Base-by-base conservation (phyloP, 2,888 invertebrate genomes). In the Lepidocyrtoides sp. region DNA sequence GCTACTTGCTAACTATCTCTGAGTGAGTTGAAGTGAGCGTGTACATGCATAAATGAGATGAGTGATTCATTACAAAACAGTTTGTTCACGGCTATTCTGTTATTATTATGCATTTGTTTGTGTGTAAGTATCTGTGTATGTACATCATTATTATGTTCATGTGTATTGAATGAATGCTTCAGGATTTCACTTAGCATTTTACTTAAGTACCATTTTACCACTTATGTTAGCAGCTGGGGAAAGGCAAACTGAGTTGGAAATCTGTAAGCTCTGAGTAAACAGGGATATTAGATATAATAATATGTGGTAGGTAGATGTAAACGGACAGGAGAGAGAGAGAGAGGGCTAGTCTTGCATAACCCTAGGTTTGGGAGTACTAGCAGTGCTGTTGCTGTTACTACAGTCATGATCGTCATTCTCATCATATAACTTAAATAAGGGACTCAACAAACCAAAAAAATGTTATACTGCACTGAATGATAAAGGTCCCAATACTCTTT, bases 61-160 rank as follows among this genome's bases (percentile, higher is more conserved):
- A 82, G 82, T 63, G 60, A 82, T 82, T 82, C 82, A 82, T 82
- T 44, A 54, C 20, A 48, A 44, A 82, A 82, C 44, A 41, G 82
- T 82, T 82, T 72, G 69, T 41, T 41, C 36, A 72, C 41, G 14
- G 29, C 51, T 57, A 4, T 63, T 63, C 63, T 63, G 14, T 29
- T n/a, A 8, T 44, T 44, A 2, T 51, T 51, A 20, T 57, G 57
- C 57, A 20, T n/a, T 57, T 57, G 57, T 57, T 29, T 63, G 63
- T 63, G 63, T 23, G 57, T 7, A 36, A 36, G 36, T 36, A 36
- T 36, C 36, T 36, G 36, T 36, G 7, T 36, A 36, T 36, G 7
- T 36, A 7, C 7, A 66, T 66, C 5, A 32, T 12, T 66, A 7
- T 36, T n/a, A 32, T 32, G 29, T 66, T 66, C 60, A 60, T 60